These are phyloP conservation scores for Apocrypta bakeri DNA, from an alignment of 1,140 invertebrate genomes.

Conservation along the genomic window DNA sequence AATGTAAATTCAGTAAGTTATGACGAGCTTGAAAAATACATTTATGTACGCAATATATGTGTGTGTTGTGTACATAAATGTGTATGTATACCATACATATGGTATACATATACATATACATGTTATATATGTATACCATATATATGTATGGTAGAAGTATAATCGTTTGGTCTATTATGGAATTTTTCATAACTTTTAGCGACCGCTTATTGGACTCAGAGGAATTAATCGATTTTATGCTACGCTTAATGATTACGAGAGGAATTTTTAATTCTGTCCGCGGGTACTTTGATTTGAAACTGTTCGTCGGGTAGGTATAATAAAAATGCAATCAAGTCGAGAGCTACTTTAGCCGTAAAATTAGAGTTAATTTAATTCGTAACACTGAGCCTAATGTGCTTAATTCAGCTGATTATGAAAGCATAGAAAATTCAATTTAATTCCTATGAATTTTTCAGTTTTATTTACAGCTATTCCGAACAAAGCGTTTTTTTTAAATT, in stretches of 20 bases:
- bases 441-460: neutral
- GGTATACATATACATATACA: too few relatives aligned
- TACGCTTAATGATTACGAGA: neutral
- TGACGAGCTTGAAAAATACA: too few relatives aligned
- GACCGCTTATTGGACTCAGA: too few relatives aligned
- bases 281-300: neutral
- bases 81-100: too few relatives aligned
- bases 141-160: too few relatives aligned
- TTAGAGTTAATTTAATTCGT: neutral
- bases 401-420: neutral
- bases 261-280: neutral
- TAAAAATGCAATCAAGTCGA: neutral
- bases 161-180: too few relatives aligned
- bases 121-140: too few relatives aligned
- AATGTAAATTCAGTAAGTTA: neutral
- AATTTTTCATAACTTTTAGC: too few relatives aligned
- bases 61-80: too few relatives aligned
- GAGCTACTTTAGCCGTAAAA: neutral
- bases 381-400: neutral
- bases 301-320: neutral
- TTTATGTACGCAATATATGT: too few relatives aligned
- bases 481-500: too few relatives aligned
- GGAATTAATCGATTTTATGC: neutral
- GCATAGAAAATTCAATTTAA: neutral
- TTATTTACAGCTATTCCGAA: too few relatives aligned